Evolutionary conservation across 2,888 invertebrate species (phyloP).

Genomic region (Polyploca ridens): DNA sequence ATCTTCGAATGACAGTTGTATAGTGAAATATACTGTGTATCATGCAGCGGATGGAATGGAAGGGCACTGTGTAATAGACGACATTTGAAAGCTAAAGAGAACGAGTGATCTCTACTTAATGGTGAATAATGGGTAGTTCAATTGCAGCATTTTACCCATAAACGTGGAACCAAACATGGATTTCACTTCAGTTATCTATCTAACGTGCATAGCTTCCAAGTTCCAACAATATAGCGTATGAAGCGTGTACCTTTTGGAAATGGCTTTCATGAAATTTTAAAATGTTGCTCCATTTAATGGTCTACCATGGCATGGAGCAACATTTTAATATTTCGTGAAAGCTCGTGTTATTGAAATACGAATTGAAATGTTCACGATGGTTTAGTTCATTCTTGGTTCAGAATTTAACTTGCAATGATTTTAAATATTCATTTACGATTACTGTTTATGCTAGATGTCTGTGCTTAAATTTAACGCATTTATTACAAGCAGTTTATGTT

Average conservation of each 20-base stretch:
- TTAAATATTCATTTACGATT: not conserved
- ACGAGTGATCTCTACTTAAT: not conserved
- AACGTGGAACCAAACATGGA: not conserved
- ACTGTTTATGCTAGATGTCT: not conserved
- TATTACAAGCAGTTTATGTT: not conserved
- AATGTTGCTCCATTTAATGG: not conserved
- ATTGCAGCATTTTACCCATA: not conserved
- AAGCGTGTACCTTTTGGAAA: constrained; percentile 11
- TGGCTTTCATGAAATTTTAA: not conserved
- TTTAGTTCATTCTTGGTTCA: not conserved
- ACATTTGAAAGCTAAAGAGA: constrained; percentile 1
- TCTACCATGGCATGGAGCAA: no score
- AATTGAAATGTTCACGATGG: not conserved
- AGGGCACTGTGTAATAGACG: not conserved
- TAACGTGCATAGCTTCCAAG: constrained; percentile 3
- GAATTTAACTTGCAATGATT: not conserved
- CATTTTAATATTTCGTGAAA: no score
- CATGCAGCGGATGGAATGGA: not conserved
- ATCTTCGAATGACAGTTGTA: not conserved
- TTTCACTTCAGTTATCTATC: not conserved
- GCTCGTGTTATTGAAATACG: not conserved
- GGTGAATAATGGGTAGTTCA: not conserved
- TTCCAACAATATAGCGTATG: constrained; percentile 9
- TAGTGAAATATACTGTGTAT: not conserved
- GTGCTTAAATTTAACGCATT: not conserved